phyloP scores from a whole-genome alignment of 2,797 vertebrate genomes.

The Scyliorhinus canicula region DNA sequence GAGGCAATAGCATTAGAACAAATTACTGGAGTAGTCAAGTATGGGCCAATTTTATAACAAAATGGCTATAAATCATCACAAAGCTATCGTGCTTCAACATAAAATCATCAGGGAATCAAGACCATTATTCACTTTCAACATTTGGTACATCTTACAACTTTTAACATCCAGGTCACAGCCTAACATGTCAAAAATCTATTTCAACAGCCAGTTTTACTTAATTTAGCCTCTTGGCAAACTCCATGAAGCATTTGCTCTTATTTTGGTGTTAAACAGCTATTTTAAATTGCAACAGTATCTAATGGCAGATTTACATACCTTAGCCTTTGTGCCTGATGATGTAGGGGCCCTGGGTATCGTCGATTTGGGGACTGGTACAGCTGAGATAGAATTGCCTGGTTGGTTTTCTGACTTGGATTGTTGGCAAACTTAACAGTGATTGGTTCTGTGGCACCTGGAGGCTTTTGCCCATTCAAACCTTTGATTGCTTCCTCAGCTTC shows the following conservation, averaged over 20 bases:
- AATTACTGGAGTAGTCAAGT: neutral
- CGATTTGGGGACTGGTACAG: conserved; percentile 96
- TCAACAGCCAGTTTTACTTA: neutral
- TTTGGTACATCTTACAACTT: neutral
- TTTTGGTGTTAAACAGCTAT: neutral
- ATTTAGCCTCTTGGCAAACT: conserved; percentile 40
- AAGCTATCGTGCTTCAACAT: neutral
- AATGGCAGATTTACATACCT: conserved; percentile 64
- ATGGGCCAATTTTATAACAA: neutral
- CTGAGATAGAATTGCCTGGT: conserved; percentile 93
- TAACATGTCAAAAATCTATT: neutral
- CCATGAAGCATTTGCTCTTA: neutral
- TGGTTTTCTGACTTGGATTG: conserved; percentile 98
- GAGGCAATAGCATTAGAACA: neutral
- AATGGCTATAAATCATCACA: neutral
- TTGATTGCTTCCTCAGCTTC: conserved; percentile 98
- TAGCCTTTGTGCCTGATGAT: conserved; percentile 96
- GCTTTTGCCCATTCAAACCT: conserved; percentile 95
- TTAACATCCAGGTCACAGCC: neutral
- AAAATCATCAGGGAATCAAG: neutral
- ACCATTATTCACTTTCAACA: neutral
- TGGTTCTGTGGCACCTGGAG: conserved; percentile 84
- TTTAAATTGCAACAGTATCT: neutral
- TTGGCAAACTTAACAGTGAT: conserved; percentile 98
- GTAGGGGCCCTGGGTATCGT: conserved; percentile 89